A percentile compares a stretch with the other conserved stretches of the same genome.
These are phyloP conservation scores for Naja naja DNA, from an alignment of 2,113 vertebrate species.

Conservation along the genomic window DNA sequence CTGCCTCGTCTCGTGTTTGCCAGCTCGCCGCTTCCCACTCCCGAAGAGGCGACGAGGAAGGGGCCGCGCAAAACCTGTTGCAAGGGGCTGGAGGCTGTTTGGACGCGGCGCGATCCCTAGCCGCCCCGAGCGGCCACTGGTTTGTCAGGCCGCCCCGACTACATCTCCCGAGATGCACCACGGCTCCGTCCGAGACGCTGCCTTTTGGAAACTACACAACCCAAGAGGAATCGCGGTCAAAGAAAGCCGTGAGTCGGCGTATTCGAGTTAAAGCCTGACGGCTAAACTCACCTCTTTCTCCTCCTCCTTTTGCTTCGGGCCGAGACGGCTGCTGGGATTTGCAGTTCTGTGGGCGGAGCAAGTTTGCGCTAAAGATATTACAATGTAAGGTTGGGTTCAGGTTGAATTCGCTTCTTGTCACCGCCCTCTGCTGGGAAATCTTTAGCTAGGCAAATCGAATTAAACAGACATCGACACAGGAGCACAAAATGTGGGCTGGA, in stretches of 20 bases:
- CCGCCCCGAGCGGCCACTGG: neutral
- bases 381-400: neutral
- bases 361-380: neutral
- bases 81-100: neutral
- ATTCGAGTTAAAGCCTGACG: neutral
- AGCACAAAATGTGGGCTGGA: neutral
- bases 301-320: fast-evolving
- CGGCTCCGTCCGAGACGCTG: neutral
- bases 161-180: conserved; percentile 3
- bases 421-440: neutral
- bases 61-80: conserved; percentile 7
- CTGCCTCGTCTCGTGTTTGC: neutral
- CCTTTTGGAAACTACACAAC: neutral
- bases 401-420: neutral
- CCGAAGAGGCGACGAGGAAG: neutral
- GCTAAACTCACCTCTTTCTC: fast-evolving
- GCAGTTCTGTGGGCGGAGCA: neutral
- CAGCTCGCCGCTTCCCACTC: neutral
- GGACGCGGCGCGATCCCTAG: neutral
- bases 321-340: neutral
- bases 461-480: neutral
- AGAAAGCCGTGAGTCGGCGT: neutral
- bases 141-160: neutral
- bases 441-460: neutral
- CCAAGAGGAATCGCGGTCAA: neutral